phyloP scores from a whole-genome alignment of 1,140 invertebrate species.

The Lithobius niger region DNA sequence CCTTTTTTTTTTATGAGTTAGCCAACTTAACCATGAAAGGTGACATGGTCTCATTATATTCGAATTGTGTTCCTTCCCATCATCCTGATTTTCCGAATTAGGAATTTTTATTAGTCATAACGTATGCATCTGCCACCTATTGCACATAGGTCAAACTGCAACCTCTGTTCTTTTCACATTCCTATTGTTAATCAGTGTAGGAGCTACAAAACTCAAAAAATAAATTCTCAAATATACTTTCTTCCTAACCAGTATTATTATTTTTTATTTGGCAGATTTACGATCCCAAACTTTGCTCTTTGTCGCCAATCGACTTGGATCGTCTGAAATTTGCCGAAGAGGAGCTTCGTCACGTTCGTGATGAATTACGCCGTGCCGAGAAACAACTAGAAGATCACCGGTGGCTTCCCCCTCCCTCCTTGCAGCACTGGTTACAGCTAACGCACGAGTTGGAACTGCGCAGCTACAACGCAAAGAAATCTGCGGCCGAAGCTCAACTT shows the following conservation, averaged over 20 bases:
- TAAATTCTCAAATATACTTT: neutral
- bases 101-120: too few relatives aligned
- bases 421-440: constrained; percentile 85
- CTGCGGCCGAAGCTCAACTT: constrained; percentile 67
- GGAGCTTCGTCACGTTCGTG: constrained; percentile 49
- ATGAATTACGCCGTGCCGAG: constrained; percentile 68
- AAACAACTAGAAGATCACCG: constrained; percentile 74
- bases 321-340: constrained; percentile 13
- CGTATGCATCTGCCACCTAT: too few relatives aligned
- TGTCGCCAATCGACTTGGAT: neutral
- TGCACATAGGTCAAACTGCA: too few relatives aligned
- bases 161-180: too few relatives aligned
- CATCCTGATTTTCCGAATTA: too few relatives aligned
- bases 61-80: too few relatives aligned
- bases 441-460: constrained; percentile 89
- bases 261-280: neutral
- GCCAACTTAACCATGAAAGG: too few relatives aligned
- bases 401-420: constrained; percentile 68
- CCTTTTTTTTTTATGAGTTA: too few relatives aligned
- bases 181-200: too few relatives aligned
- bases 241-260: neutral
- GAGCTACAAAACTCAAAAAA: neutral
- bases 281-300: neutral
- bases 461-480: constrained; percentile 70
- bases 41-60: too few relatives aligned